Evolutionary conservation across 2,113 vertebrate species (phyloP), one percentile per base, ranked within the genome.

Genomic region (Noturus placidus): DNA sequence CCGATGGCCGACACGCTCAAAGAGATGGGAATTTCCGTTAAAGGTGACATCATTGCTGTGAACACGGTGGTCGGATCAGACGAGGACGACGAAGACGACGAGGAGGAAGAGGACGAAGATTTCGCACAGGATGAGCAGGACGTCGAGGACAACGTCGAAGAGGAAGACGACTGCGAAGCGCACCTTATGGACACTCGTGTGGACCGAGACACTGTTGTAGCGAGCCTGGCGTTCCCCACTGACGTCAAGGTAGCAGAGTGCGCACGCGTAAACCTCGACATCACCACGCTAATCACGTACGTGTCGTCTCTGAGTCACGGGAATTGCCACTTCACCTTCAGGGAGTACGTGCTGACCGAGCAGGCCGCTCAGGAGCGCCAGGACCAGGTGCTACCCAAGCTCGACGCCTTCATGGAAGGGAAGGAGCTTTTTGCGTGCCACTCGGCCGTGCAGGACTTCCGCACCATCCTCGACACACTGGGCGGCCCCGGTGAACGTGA

Each of bases 221-320:
- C 96, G 42, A 96, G 95, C 59, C 82, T 99, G 91, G 96, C 96
- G 0, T 99, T 99, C 90, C 98, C 98, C 0, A 94, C 94, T 0
- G 96, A 96, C 82, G 93, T 97, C 74, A 97, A 96, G 89, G 95
- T 97, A 3, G 96, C 96, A 0, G 93, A 95, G 84, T 99, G 98
- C 91, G 96, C 56, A 0, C 95, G 96, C 3, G 95, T 96, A n/a
- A 99, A 99, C 92, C 92, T 99, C 89, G 98, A 99, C 93, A 98
- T 99, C 92, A 99, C 98, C 2, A 98, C 97, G 0, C 95, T 99
- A 83, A 99, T 99, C 91, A 97, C 97, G 0, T 98, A 97, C 0
- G 97, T 99, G 56, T 99, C 98, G 0, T 96, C 98, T 0, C 95
- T 99, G 72, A 98, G 97, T 87, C 98, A 99, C 0, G 97, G 98